Base-by-base conservation (phyloP, 2,888 invertebrate species). In the Hymenopus coronatus region DNA sequence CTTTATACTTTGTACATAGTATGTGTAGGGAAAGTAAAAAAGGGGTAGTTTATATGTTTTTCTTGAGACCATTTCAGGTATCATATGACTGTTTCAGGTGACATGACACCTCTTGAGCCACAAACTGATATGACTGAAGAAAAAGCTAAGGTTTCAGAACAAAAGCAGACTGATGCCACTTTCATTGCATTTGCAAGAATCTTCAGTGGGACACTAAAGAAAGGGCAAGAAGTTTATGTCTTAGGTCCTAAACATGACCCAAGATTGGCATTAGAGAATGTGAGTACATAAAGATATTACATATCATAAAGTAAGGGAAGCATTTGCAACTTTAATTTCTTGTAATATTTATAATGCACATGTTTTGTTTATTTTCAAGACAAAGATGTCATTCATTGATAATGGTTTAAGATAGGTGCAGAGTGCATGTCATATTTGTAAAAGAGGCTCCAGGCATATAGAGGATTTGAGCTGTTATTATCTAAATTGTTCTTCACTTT, bases 171-270 rank as follows among this genome's bases (percentile, higher is more conserved):
- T 86, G 94, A 95, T 87, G 95, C 96, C 90, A 95, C 95, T 83
- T 97, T 99, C 92, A 95, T 99, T 90, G 99, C 98, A 0, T 98
- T 99, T 94, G 98, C 98, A 28, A 95, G 99, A 92, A 95, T 99
- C 81, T 99, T 98, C 93, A 98, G 98, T 93, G 99, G 99, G 3
- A 96, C 95, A 88, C 93, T 99, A 81, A 95, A 93, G 91, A 95
- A 94, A 91, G 98, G 98, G 12, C 96, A 96, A 92, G 95, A 96
- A 92, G 93, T 99, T 8, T 98, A 96, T 93, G 97, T 98, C 28
- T 93, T 99, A 33, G 96, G 97, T 25, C 98, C 98, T 1, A 98
- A 98, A 93, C 98, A 99, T 93, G 96, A 98, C 93, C 98, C 98
- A 0, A 94, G 92, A 33, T 15, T 83, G 27, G 90, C 90, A 27